Base-by-base conservation (phyloP, 2,888 invertebrate species). In the Eulithis testata region DNA sequence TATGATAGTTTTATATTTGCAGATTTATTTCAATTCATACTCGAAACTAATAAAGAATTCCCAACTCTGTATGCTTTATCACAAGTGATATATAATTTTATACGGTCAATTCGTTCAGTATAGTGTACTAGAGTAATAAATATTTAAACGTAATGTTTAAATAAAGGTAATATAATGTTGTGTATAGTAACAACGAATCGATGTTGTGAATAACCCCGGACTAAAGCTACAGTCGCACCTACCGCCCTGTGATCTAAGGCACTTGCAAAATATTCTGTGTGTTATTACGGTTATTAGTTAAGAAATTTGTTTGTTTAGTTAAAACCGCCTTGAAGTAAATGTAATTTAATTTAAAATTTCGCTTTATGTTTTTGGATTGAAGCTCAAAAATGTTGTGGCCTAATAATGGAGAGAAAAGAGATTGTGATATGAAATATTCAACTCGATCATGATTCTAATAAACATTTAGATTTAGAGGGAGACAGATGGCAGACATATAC, bases 261-360 rank as follows among this genome's bases (percentile, higher is more conserved):
- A 76, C 74, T 87, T 90, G 89, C 89, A 89, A 90, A 90, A 90
- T 90, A 89, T 90, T 90, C 87, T 89, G 81, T 86, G 87, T 71
- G 89, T 89, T 89, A 66, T 72, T 57, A 57, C 44, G 51, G 21
- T 55, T 49, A 21, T 67, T 66, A 70, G 62, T 63, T 65, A 43
- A 63, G 60, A 27, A 58, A 66, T 65, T 66, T 54, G 68, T 73
- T 73, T 72, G 70, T 70, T 69, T 73, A 73, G 69, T 72, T 71
- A 72, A 73, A 71, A 69, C 73, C 73, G 73, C 73, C 73, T 74
- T 67, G 53, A 66, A 63, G 69, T 70, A 59, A 67, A 63, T 64
- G 47, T 60, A 65, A 63, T 63, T 67, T 63, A 63, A 50, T 66
- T 59, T 67, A 59, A 65, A 66, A 59, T 62, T 67, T 58, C 14